Percentiles rank a stretch among this genome's conserved stretches.
phyloP scores from a whole-genome alignment of 2,113 vertebrate genomes.

The Setophaga petechia region DNA sequence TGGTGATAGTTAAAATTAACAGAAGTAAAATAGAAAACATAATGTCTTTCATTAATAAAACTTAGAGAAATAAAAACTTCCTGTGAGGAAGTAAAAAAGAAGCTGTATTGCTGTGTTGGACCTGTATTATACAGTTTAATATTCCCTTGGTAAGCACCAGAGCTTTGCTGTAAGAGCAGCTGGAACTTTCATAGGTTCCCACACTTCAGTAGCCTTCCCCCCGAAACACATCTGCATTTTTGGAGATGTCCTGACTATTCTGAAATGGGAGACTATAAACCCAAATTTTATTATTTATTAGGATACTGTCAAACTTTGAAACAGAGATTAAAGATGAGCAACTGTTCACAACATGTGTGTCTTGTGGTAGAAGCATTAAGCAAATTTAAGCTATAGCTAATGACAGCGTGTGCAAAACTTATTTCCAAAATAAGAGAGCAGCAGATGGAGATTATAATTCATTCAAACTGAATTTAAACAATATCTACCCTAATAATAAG shows the following conservation, averaged over 20 bases:
- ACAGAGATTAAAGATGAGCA: not conserved
- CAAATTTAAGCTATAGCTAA: not conserved
- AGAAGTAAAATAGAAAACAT: not conserved
- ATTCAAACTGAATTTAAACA: not conserved
- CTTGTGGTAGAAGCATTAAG: not conserved
- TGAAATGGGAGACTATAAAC: not conserved
- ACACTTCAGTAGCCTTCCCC: not conserved
- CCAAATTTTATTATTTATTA: not conserved
- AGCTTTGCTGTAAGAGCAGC: not conserved
- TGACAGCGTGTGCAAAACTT: not conserved
- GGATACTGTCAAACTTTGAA: not conserved
- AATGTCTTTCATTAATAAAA: not conserved
- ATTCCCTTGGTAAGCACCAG: not conserved
- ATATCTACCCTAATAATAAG: not conserved
- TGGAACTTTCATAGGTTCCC: not conserved
- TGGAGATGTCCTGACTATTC: not conserved
- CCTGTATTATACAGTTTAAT: not conserved
- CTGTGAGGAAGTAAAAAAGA: not conserved
- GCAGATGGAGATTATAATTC: not conserved
- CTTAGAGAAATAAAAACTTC: not conserved
- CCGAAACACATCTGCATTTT: fast-evolving
- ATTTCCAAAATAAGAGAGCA: not conserved
- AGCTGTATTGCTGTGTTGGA: fast-evolving
- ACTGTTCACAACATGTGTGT: not conserved
- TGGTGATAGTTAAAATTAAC: not conserved